Evolutionary conservation across 2,113 vertebrate genomes (phyloP).

Genomic region (Perccottus glenii): DNA sequence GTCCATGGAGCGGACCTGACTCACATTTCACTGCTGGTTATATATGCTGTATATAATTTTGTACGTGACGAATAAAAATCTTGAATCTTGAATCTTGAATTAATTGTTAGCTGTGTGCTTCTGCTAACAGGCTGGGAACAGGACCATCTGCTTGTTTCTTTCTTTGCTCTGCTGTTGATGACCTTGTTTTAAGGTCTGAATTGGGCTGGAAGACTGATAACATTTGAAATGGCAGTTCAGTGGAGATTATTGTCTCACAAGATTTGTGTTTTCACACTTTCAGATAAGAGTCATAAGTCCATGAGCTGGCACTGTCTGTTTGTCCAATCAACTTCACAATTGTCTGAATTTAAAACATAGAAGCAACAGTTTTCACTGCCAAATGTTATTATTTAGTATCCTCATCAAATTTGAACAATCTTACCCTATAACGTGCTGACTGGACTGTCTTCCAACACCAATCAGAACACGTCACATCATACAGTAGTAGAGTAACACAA

Average conservation of each 20-base stretch:
- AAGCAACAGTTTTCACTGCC: neutral
- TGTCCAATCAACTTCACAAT: neutral
- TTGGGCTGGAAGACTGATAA: neutral
- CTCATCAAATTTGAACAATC: neutral
- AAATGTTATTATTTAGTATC: neutral
- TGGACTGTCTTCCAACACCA: no score
- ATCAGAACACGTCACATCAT: no score
- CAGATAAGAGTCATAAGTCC: slow-evolving; percentile 1
- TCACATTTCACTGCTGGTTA: no score
- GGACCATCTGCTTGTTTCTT: neutral
- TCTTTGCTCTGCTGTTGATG: neutral
- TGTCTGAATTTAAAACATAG: slow-evolving; percentile 13
- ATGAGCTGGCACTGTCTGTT: neutral
- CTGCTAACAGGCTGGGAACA: neutral
- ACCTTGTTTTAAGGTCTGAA: neutral
- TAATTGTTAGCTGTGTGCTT: no score
- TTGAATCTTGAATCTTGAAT: no score
- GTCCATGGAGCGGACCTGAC: no score
- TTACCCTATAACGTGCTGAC: no score
- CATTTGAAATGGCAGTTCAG: neutral
- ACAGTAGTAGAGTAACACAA: no score
- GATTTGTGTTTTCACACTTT: slow-evolving; percentile 29
- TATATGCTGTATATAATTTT: no score
- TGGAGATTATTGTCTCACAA: slow-evolving; percentile 1
- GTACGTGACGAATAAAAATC: no score